These are phyloP conservation scores for Orthonyx spaldingii DNA, from an alignment of 2,113 vertebrate species.

Conservation along the genomic window DNA sequence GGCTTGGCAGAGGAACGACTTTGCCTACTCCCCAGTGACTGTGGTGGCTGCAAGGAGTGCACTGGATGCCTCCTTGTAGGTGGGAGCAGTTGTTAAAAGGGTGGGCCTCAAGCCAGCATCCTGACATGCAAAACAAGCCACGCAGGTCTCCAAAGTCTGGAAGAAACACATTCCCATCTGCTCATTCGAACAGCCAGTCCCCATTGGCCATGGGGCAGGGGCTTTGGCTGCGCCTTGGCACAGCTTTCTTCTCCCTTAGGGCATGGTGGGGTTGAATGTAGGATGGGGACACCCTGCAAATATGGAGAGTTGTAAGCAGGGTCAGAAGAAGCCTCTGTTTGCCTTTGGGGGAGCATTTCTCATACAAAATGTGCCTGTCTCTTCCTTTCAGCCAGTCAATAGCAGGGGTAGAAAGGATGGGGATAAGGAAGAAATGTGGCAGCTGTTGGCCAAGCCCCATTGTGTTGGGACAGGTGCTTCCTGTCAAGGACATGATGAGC, in stretches of 20 bases:
- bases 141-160: background rate
- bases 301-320: background rate
- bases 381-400: background rate
- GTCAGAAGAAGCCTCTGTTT: background rate
- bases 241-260: background rate
- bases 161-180: background rate
- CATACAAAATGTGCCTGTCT: background rate
- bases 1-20: background rate
- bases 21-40: background rate
- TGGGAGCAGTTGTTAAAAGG: background rate
- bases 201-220: too few relatives aligned
- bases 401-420: background rate
- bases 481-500: rapidly evolving
- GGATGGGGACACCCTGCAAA: background rate
- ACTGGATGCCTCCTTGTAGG: rapidly evolving
- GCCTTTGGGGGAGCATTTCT: background rate
- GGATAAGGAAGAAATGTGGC: background rate
- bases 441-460: background rate
- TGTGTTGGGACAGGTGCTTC: background rate
- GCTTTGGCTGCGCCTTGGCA: background rate
- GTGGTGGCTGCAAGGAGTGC: rapidly evolving
- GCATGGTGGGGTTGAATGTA: background rate
- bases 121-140: background rate
- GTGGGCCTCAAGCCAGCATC: background rate
- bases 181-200: background rate